Evolutionary conservation across 2,888 invertebrate species (phyloP).

Genomic region (Hemistola chrysoprasaria): DNA sequence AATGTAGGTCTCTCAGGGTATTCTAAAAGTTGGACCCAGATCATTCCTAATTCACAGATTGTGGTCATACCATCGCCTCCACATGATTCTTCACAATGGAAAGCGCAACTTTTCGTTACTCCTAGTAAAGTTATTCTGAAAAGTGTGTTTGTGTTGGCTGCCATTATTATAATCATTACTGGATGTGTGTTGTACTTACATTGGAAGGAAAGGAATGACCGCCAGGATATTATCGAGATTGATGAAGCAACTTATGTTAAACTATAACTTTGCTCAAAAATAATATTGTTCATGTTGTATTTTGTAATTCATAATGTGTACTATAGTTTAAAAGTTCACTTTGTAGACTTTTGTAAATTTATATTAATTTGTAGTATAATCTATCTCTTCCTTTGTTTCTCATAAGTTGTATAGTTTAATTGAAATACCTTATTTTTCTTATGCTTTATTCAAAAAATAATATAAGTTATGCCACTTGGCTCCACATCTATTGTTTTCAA

Average conservation of each 20-base stretch:
- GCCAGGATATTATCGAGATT: constrained; percentile 74
- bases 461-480: too few species aligned
- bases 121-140: constrained; percentile 96
- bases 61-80: constrained; percentile 95
- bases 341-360: too few species aligned
- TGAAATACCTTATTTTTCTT: too few species aligned
- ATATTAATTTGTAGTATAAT: too few species aligned
- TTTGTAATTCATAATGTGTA: too few species aligned
- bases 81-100: constrained; percentile 90
- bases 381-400: too few species aligned
- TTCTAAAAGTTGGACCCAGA: constrained; percentile 91
- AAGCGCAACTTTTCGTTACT: constrained; percentile 95
- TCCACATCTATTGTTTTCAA: too few species aligned
- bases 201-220: constrained; percentile 89
- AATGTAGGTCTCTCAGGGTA: constrained; percentile 89
- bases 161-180: constrained; percentile 92
- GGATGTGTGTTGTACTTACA: constrained; percentile 93
- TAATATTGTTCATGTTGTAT: too few species aligned
- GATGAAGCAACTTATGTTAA: constrained; percentile 73
- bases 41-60: constrained; percentile 99
- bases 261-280: constrained; percentile 38
- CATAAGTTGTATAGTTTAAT: too few species aligned
- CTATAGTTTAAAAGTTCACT: too few species aligned
- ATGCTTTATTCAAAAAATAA: too few species aligned
- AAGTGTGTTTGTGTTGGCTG: constrained; percentile 93